Conservation (phyloP, 2,113 vertebrate species). For the Siphamia tubifer region DNA sequence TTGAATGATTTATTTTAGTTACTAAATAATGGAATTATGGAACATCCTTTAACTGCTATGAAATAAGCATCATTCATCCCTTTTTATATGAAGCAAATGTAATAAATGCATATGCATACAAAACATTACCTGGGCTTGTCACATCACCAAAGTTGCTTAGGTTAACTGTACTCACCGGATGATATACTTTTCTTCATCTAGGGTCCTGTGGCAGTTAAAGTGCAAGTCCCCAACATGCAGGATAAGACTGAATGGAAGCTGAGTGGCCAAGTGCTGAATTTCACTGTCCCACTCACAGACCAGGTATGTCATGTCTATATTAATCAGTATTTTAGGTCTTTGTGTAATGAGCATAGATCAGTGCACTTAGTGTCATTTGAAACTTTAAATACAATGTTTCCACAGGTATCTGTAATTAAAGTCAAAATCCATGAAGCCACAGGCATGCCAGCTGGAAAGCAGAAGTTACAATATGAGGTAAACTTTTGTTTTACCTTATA, state of each 20-base stretch:
- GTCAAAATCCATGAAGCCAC: constrained; percentile 99
- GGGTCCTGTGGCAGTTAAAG: constrained; percentile 97
- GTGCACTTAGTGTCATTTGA: neutral
- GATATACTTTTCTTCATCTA: constrained; percentile 36
- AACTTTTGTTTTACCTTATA: neutral
- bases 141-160: neutral
- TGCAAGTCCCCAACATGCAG: constrained; percentile 99
- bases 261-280: constrained; percentile 92
- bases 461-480: constrained; percentile 98
- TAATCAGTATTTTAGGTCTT: neutral
- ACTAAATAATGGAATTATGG: too few species aligned
- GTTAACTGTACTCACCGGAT: neutral
- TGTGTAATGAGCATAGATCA: neutral
- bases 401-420: constrained; percentile 97
- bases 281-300: constrained; percentile 94
- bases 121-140: too few species aligned
- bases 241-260: constrained; percentile 99
- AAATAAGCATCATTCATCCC: too few species aligned
- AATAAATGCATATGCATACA: too few species aligned
- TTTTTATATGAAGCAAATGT: too few species aligned
- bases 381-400: neutral
- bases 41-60: too few species aligned
- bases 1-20: too few species aligned
- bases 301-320: constrained; percentile 81
- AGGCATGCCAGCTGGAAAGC: constrained; percentile 97